Conservation (phyloP, 2,888 invertebrate species). For the Antheraea yamamai region DNA sequence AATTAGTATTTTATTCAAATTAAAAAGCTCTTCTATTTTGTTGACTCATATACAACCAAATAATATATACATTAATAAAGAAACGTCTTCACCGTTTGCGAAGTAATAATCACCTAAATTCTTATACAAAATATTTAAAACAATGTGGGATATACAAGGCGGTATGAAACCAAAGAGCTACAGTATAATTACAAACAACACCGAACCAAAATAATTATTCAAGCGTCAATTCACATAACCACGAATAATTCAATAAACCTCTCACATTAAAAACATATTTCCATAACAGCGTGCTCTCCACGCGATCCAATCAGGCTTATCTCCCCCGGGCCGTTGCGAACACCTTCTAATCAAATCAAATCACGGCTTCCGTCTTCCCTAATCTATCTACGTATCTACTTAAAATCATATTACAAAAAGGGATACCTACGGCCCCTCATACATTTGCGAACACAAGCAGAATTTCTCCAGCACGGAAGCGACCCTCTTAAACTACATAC, state of each 20-base stretch:
- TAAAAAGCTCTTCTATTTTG: not conserved
- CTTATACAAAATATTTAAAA: slow-evolving; percentile 32
- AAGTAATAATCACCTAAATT: not conserved
- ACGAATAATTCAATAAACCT: slow-evolving; percentile 78
- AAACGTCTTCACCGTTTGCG: not conserved
- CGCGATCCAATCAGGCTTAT: slow-evolving; percentile 79
- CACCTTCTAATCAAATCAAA: slow-evolving; percentile 83
- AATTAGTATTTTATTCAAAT: slow-evolving; percentile 4
- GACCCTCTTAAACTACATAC: slow-evolving; percentile 61
- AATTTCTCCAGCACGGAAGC: slow-evolving; percentile 79
- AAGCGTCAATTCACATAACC: slow-evolving; percentile 66
- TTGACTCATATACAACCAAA: not conserved
- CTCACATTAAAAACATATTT: slow-evolving; percentile 82
- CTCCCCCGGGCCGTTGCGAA: slow-evolving; percentile 74
- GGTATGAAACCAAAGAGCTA: slow-evolving; percentile 53
- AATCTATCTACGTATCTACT: slow-evolving; percentile 80
- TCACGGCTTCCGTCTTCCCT: slow-evolving; percentile 81
- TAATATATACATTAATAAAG: not conserved
- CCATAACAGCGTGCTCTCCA: slow-evolving; percentile 65
- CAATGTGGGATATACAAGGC: slow-evolving; percentile 28
- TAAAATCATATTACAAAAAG: slow-evolving; percentile 81
- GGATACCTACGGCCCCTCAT: slow-evolving; percentile 78
- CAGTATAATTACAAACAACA: slow-evolving; percentile 56
- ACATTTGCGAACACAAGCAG: slow-evolving; percentile 81
- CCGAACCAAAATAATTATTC: slow-evolving; percentile 66